Base-by-base conservation (phyloP, 2,888 invertebrate species). In the Agrenia bidenticulata region DNA sequence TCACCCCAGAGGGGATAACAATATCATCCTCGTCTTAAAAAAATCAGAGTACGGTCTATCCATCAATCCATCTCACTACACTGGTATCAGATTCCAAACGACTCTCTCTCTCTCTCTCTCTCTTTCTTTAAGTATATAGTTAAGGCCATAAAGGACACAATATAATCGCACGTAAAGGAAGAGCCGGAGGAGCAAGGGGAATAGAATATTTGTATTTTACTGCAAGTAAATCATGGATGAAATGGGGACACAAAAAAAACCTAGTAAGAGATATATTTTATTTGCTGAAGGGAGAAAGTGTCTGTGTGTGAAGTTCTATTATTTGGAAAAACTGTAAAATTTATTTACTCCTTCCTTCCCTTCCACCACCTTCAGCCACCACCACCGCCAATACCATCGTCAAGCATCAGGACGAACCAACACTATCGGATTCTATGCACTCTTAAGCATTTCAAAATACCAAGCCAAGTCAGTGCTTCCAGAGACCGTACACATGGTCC, bases 141-240 rank as follows among this genome's bases (percentile, higher is more conserved):
- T 5, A 45, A 51, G 23, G 17, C 27, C 7, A 7, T 37, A 61
- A 61, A 39, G 27, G 13, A 21, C n/a, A 15, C n/a, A 19, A 54
- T 54, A 61, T 42, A 26, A 24, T 56, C 56, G 49, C 32, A 54
- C 49, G 56, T 21, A 49, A 56, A 49, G 42, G 21, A 26, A 26
- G 39, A 39, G 39, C 19, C 23, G 39, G 21, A 51, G 51, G 15
- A 4, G 15, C 7, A 15, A 24, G 51, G 51, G 51, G 51, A 51
- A 17, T 24, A 21, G 21, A 24, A 24, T 21, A 23, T 51, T 51
- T 51, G 51, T 17, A 15, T 24, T 23, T 32, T 32, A 32, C 32
- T 32, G 21, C 55, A 23, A 55, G 55, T 55, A 55, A 55, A 55
- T 55, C 55, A 55, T 55, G 55, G 55, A 55, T 32, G 55, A 55